Evolutionary conservation across 2,888 invertebrate species (phyloP).

Genomic region (Eupithecia insigniata): DNA sequence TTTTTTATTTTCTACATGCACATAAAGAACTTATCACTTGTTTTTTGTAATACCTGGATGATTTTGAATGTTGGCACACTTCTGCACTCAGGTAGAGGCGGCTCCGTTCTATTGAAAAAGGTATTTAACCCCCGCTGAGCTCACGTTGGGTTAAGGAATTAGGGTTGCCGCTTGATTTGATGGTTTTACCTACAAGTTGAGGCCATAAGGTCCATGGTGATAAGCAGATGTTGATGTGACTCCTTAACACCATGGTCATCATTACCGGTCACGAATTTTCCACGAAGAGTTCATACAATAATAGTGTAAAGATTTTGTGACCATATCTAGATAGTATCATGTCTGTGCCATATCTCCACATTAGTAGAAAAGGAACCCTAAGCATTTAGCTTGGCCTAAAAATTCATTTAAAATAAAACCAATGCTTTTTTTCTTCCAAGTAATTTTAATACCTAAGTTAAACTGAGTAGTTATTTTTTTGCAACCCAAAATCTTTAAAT

Average conservation of each 20-base stretch:
- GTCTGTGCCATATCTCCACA: too few relatives aligned
- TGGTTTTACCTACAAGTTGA: background rate
- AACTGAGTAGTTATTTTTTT: too few relatives aligned
- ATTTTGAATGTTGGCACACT: conserved; percentile 21
- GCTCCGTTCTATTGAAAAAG: conserved; percentile 37
- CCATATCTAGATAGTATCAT: too few relatives aligned
- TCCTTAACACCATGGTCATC: background rate
- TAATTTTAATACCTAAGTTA: too few relatives aligned
- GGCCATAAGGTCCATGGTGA: background rate
- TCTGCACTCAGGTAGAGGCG: conserved; percentile 28
- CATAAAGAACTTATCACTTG: background rate
- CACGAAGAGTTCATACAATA: too few relatives aligned
- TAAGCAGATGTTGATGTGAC: background rate
- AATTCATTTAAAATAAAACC: too few relatives aligned
- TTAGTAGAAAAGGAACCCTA: too few relatives aligned
- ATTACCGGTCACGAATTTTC: too few relatives aligned
- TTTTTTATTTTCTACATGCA: too few relatives aligned
- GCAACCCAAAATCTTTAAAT: background rate
- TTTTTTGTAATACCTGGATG: background rate
- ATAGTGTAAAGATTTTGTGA: too few relatives aligned
- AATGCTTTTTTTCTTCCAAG: too few relatives aligned
- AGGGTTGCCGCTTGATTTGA: conserved; percentile 44
- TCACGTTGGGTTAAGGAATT: conserved; percentile 36
- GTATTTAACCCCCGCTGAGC: conserved; percentile 59
- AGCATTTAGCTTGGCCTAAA: too few relatives aligned